Evolutionary conservation across 2,113 vertebrate genomes (phyloP).

Genomic region (Crotalus horridus): DNA sequence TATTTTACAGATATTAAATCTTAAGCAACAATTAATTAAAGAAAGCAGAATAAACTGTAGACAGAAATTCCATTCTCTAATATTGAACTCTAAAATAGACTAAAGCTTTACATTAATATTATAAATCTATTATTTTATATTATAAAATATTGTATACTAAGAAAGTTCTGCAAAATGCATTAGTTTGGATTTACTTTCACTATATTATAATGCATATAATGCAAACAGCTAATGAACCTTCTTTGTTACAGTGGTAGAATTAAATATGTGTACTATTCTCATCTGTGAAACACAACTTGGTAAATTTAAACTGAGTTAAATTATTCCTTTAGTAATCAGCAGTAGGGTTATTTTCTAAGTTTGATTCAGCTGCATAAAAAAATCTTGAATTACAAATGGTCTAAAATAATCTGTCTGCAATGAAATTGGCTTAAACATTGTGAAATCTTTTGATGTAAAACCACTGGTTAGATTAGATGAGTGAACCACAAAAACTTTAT

Average conservation of each 20-base stretch:
- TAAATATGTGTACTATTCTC: background rate
- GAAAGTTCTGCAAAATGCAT: background rate
- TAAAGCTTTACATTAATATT: background rate
- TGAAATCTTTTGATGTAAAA: background rate
- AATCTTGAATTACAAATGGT: background rate
- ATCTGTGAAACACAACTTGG: background rate
- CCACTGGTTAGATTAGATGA: background rate
- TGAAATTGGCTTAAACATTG: background rate
- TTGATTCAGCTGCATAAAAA: background rate
- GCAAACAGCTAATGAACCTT: background rate
- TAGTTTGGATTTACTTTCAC: background rate
- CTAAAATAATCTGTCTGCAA: background rate
- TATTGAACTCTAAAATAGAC: background rate
- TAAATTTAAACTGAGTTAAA: background rate
- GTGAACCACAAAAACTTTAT: background rate
- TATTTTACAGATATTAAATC: background rate
- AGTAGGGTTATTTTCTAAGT: background rate
- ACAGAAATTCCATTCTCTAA: background rate
- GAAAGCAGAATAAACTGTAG: background rate
- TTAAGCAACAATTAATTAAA: background rate
- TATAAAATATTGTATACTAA: background rate
- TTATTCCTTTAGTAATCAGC: background rate
- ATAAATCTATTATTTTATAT: background rate
- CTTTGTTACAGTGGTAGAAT: background rate
- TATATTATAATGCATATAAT: background rate